Evolutionary conservation across 2,113 vertebrate species (phyloP).

Genomic region (Helogale parvula): DNA sequence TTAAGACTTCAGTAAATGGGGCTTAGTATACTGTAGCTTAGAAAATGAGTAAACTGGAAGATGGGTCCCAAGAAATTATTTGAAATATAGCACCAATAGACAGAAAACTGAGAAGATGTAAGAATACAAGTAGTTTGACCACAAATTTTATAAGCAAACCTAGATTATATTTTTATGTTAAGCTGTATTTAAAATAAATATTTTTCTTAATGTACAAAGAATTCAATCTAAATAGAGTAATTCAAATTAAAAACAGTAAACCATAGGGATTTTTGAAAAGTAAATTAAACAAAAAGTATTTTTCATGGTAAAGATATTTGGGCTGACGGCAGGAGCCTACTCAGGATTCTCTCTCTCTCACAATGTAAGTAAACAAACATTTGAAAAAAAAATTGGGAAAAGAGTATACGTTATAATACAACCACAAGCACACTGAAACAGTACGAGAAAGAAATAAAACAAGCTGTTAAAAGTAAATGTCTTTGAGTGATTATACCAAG

Average conservation of each 20-base stretch:
- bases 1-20: no score
- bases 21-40: no score
- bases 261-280: constrained; percentile 6
- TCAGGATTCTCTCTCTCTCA: no score
- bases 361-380: no score
- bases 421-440: not conserved
- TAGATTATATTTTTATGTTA: constrained; percentile 9
- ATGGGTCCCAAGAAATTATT: no score
- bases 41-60: no score
- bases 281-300: constrained; percentile 26
- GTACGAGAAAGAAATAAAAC: not conserved
- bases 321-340: no score
- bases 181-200: not conserved
- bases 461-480: constrained; percentile 34
- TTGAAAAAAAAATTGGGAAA: not conserved
- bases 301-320: not conserved
- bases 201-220: not conserved
- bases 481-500: not conserved
- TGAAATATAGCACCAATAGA: no score
- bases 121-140: not conserved
- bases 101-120: not conserved
- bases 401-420: not conserved
- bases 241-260: not conserved
- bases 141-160: not conserved
- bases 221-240: not conserved